Evolutionary conservation across 2,888 invertebrate species (phyloP).

Genomic region (Diaphora mendica): DNA sequence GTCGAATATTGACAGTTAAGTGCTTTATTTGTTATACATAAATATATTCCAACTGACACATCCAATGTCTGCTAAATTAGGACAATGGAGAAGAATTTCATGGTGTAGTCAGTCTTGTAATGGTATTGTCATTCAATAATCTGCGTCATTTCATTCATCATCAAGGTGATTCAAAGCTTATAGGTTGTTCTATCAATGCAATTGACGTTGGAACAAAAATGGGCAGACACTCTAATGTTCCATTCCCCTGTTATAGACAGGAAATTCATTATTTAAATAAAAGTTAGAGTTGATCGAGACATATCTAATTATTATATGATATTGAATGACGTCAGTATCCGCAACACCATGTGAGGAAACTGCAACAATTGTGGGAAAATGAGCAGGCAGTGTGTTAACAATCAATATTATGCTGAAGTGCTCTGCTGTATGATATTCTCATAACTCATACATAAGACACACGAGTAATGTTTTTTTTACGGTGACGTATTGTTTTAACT

Average conservation of each 20-base stretch:
- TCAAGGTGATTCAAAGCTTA: neutral
- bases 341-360: neutral
- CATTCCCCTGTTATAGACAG: slow-evolving; percentile 8
- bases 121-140: neutral
- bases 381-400: slow-evolving; percentile 14
- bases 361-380: slow-evolving; percentile 36
- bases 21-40: too few relatives aligned
- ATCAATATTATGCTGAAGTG: slow-evolving; percentile 24
- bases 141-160: slow-evolving; percentile 15
- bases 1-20: too few relatives aligned
- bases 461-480: slow-evolving; percentile 5
- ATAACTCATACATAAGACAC: too few relatives aligned
- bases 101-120: neutral
- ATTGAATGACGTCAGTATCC: slow-evolving; percentile 20
- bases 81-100: neutral
- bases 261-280: slow-evolving; percentile 2
- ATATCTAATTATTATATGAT: neutral
- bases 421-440: neutral
- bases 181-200: slow-evolving; percentile 2
- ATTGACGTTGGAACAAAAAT: slow-evolving; percentile 1
- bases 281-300: neutral
- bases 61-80: neutral
- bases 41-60: neutral
- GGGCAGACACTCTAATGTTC: neutral
- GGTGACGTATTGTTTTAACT: neutral